These are phyloP conservation scores for Meliscaeva auricollis DNA, from an alignment of 2,888 invertebrate genomes.

Conservation along the genomic window DNA sequence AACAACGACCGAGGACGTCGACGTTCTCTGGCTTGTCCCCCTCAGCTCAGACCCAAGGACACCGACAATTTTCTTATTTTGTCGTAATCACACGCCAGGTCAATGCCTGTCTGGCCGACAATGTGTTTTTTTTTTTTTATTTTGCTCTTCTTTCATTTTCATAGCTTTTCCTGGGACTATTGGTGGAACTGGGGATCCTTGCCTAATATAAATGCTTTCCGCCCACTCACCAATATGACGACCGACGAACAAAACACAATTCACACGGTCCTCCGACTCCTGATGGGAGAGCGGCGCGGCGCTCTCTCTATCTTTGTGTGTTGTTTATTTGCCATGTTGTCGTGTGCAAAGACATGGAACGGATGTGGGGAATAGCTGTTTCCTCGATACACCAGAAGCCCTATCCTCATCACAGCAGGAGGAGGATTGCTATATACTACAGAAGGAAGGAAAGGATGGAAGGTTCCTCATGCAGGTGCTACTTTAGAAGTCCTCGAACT, in stretches of 20 bases:
- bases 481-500: constrained; percentile 75
- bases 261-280: constrained; percentile 67
- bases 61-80: constrained; percentile 73
- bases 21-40: not conserved
- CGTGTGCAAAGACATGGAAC: constrained; percentile 70
- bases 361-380: constrained; percentile 46
- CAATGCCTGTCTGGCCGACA: constrained; percentile 76
- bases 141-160: constrained; percentile 18
- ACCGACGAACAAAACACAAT: constrained; percentile 53
- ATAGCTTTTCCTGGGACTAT: constrained; percentile 69
- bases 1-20: not conserved
- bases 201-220: constrained; percentile 52
- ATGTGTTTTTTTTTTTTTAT: constrained; percentile 45
- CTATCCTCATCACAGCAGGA: not conserved
- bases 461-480: constrained; percentile 71
- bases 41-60: constrained; percentile 46
- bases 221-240: constrained; percentile 50
- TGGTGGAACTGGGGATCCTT: constrained; percentile 50
- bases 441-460: constrained; percentile 28
- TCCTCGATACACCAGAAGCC: constrained; percentile 48
- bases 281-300: constrained; percentile 2
- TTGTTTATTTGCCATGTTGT: constrained; percentile 72
- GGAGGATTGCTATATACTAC: too few relatives aligned
- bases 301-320: constrained; percentile 45
- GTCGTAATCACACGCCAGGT: constrained; percentile 75